Evolutionary conservation across 1,140 invertebrate genomes (phyloP).

Genomic region (Ceratosolen solmsi): DNA sequence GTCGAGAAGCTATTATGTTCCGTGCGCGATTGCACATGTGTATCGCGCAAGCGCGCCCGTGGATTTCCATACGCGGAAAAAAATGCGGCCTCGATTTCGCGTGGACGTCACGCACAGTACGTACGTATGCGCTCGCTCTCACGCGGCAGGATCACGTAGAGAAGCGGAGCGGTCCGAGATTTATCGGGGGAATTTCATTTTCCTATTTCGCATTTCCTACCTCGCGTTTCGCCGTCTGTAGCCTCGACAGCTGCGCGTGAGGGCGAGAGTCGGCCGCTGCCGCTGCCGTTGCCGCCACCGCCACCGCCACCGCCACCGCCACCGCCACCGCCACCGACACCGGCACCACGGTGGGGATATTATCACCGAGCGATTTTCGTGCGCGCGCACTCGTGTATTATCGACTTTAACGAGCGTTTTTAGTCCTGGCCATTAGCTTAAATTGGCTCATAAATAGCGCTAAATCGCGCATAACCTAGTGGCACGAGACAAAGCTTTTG

Average conservation of each 20-base stretch:
- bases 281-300: too few species aligned
- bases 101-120: neutral
- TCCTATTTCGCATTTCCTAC: neutral
- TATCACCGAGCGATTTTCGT: slow-evolving; percentile 9
- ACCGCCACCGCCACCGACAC: too few species aligned
- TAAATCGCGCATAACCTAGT: neutral
- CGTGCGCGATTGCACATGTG: slow-evolving; percentile 23
- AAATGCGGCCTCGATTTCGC: slow-evolving; percentile 36
- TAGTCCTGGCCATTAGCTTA: slow-evolving; percentile 26
- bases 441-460: slow-evolving; percentile 23
- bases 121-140: neutral
- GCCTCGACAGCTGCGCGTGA: too few species aligned
- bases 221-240: neutral
- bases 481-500: neutral
- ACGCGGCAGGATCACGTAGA: neutral
- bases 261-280: too few species aligned
- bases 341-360: neutral
- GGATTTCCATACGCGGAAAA: slow-evolving; percentile 50
- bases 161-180: neutral
- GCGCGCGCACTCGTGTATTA: slow-evolving; percentile 5
- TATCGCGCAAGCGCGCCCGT: slow-evolving; percentile 29
- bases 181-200: neutral
- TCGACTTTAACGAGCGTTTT: slow-evolving; percentile 28
- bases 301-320: too few species aligned
- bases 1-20: slow-evolving; percentile 39